Evolutionary conservation across 2,797 vertebrate genomes (phyloP).

Genomic region (Rhinella marina): DNA sequence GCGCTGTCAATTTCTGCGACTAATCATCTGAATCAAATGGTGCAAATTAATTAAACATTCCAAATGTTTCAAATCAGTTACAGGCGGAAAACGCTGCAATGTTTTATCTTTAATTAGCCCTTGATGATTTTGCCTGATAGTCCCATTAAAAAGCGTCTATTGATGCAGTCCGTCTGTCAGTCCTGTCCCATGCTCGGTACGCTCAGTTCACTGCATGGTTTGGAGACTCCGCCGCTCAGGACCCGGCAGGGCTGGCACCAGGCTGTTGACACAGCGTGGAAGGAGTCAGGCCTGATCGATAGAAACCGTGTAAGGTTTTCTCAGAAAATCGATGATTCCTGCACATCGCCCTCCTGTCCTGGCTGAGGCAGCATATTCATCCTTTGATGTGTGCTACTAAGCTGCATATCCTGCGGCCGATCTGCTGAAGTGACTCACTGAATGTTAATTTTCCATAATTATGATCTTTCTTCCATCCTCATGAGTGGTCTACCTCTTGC

Average conservation of each 20-base stretch:
- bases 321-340: constrained; percentile 50
- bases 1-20: constrained; percentile 7
- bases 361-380: constrained; percentile 51
- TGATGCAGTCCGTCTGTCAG: constrained; percentile 25
- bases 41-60: constrained; percentile 55
- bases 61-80: constrained; percentile 41
- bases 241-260: constrained; percentile 35
- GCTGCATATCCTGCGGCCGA: constrained; percentile 22
- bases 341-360: constrained; percentile 33
- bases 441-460: constrained; percentile 51
- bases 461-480: constrained; percentile 26
- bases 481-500: neutral
- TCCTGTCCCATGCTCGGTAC: neutral
- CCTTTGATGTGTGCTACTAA: constrained; percentile 42
- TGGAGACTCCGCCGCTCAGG: neutral
- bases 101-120: constrained; percentile 49
- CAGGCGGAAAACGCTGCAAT: constrained; percentile 23
- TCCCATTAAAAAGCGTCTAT: constrained; percentile 18
- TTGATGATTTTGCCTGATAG: constrained; percentile 45
- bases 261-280: constrained; percentile 49
- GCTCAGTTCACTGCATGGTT: neutral
- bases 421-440: constrained; percentile 22
- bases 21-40: constrained; percentile 54
- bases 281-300: constrained; percentile 55
- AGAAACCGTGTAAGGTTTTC: constrained; percentile 42